Evolutionary conservation across 1,140 invertebrate species (phyloP), one percentile per base, ranked within the genome.

Genomic region (Trissolcus basalis): DNA sequence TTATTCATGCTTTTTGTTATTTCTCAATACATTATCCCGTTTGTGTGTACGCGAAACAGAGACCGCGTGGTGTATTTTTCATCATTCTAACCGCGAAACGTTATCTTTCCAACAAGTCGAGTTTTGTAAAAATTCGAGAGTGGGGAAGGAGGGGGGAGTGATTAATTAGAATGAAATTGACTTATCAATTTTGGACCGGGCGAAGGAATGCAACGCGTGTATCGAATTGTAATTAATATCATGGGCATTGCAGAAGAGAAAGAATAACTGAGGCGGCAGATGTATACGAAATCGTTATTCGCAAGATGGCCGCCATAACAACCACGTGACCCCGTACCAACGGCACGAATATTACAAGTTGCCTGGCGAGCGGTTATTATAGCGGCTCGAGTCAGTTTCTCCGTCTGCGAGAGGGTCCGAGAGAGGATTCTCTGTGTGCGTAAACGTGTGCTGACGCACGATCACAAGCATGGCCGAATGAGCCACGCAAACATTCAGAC

Each of bases 251-350:
- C 51, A 53, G 67, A 63, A 44, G 55, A 65, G 61, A 59, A 27
- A 53, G 60, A 69, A 68, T 55, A 69, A 53, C 51, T 50, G 58
- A 11, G 10, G 53, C 65, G 64, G 71, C 71, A 80, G 75, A 80
- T 80, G 78, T n/a, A 39, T 72, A 72, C 60, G 80, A 80, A n/a
- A 82, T 80, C 77, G 70, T 74, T 74, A 74, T 74, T 68, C 61
- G 67, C 79, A 80, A 80, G 74, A 82, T 80, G 80, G 80, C 80
- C 74, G 79, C 71, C 71, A 68, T 68, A 50, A 68, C 71, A 74
- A 68, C 67, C 80, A 82, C 79, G 80, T 80, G 80, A 81, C 78
- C 78, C 41, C 78, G 74, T 71, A 55, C 61, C 56, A 60, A 35
- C 70, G 61, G 72, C 65, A 64, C 56, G 68, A 64, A 73, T 73